phyloP scores from a whole-genome alignment of 2,113 vertebrate species.

The Sporophila hypoxantha region DNA sequence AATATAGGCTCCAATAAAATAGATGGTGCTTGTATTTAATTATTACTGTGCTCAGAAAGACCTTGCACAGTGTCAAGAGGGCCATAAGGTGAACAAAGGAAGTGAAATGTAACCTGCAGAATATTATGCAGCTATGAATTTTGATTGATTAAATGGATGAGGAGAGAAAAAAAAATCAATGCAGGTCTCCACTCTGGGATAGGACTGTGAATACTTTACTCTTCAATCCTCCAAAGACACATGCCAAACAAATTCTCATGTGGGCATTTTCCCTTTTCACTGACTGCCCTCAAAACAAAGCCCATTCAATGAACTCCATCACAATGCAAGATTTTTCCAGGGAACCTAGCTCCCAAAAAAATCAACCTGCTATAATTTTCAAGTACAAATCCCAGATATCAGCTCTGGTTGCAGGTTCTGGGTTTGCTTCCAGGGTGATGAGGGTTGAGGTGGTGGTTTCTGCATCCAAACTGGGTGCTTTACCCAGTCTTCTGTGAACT shows the following conservation, averaged over 20 bases:
- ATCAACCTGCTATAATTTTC: not conserved
- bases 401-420: not conserved
- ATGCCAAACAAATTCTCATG: not conserved
- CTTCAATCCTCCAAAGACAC: not conserved
- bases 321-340: not conserved
- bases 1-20: constrained; percentile 21
- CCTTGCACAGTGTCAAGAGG: not conserved
- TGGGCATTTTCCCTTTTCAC: not conserved
- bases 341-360: not conserved
- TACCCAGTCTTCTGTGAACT: not conserved
- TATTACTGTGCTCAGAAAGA: not conserved
- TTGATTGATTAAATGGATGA: not conserved
- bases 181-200: not conserved
- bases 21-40: not conserved
- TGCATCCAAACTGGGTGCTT: not conserved
- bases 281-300: not conserved
- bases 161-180: not conserved
- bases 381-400: not conserved
- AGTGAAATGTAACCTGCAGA: not conserved
- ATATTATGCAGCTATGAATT: not conserved
- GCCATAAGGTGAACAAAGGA: constrained; percentile 6
- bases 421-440: not conserved
- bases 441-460: not conserved
- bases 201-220: not conserved
- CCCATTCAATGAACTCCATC: not conserved